These are phyloP conservation scores for Chlorops oryzae DNA, from an alignment of 1,140 invertebrate genomes.

Conservation along the genomic window DNA sequence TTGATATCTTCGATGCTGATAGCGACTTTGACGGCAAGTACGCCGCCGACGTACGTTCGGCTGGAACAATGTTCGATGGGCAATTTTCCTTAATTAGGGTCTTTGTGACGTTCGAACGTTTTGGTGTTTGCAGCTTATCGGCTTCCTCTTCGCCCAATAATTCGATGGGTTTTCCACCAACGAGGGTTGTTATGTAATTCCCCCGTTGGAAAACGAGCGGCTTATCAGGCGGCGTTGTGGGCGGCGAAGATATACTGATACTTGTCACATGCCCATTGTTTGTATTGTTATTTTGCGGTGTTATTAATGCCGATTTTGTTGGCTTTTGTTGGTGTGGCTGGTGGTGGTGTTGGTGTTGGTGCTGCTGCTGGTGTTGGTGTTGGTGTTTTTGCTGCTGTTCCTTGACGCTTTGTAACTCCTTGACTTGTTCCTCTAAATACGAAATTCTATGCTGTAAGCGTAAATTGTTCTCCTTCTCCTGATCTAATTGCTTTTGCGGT, in stretches of 20 bases:
- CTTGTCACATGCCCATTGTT: slow-evolving; percentile 40
- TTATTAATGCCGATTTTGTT: not conserved
- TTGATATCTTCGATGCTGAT: slow-evolving; percentile 46
- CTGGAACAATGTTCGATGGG: slow-evolving; percentile 22
- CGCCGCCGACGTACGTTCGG: slow-evolving; percentile 18
- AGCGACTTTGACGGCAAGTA: slow-evolving; percentile 41
- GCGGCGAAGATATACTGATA: slow-evolving; percentile 45
- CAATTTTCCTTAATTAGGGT: slow-evolving; percentile 44
- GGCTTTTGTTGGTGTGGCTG: slow-evolving; percentile 7
- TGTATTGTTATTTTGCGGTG: slow-evolving; percentile 6
- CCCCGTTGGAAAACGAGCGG: slow-evolving; percentile 43
- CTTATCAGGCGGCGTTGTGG: slow-evolving; percentile 34
- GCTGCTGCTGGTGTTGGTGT: slow-evolving; percentile 9
- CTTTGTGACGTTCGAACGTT: slow-evolving; percentile 29
- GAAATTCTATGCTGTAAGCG: slow-evolving; percentile 79
- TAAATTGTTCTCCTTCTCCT: slow-evolving; percentile 67
- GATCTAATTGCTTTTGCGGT: slow-evolving; percentile 34
- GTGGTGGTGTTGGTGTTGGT: slow-evolving; percentile 16
- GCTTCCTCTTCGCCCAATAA: slow-evolving; percentile 26
- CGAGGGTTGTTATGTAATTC: slow-evolving; percentile 45
- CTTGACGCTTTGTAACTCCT: slow-evolving; percentile 55
- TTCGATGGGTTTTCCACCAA: slow-evolving; percentile 45
- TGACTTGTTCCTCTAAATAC: slow-evolving; percentile 82
- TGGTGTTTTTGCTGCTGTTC: slow-evolving; percentile 17
- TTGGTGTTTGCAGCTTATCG: slow-evolving; percentile 5